These are phyloP conservation scores for Crotalus viridis DNA, from an alignment of 2,113 vertebrate genomes.

Conservation along the genomic window DNA sequence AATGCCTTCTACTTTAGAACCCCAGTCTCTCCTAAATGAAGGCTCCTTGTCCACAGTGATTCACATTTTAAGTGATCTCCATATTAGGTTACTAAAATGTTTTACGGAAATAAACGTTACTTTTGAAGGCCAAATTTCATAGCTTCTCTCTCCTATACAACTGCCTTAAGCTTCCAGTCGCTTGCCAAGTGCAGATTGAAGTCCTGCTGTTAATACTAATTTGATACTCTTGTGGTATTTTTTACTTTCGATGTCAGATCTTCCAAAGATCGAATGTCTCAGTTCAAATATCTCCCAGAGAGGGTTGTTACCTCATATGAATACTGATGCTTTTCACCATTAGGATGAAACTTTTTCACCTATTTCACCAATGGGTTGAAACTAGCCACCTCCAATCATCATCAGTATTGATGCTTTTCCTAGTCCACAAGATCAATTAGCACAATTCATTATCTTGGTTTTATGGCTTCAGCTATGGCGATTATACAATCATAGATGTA, in stretches of 20 bases:
- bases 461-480: neutral
- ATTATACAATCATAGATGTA: neutral
- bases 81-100: neutral
- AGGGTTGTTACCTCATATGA: neutral
- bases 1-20: neutral
- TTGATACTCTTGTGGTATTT: neutral
- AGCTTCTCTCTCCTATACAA: neutral
- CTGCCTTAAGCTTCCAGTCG: neutral
- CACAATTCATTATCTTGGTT: neutral
- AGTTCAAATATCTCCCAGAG: neutral
- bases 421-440: neutral
- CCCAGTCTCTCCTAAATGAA: neutral
- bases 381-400: neutral
- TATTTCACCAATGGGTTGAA: neutral
- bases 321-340: neutral
- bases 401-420: neutral
- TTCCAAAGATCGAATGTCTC: neutral
- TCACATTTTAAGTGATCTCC: neutral
- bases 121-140: neutral
- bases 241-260: neutral
- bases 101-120: neutral
- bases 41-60: neutral
- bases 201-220: neutral
- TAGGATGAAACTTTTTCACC: neutral
- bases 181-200: neutral